phyloP scores from a whole-genome alignment of 2,113 vertebrate species.

The Anoplopoma fimbria region DNA sequence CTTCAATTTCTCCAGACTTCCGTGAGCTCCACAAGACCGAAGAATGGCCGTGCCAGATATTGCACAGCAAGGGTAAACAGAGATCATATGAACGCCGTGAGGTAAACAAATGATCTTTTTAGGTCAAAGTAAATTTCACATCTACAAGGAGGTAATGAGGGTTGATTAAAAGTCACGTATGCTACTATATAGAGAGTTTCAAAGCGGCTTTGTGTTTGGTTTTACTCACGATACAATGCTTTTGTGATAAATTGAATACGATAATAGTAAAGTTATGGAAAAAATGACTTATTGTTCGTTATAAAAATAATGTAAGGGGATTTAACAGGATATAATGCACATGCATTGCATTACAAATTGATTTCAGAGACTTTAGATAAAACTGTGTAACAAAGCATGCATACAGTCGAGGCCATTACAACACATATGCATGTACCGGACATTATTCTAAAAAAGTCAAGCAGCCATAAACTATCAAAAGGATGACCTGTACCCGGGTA shows the following conservation, averaged over 20 bases:
- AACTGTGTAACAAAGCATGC: background rate
- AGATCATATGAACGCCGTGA: background rate
- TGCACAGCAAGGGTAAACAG: background rate
- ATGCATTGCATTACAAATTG: background rate
- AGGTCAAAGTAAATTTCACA: background rate
- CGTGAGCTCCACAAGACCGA: background rate
- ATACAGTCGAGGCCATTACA: background rate
- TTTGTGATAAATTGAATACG: background rate
- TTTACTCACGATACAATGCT: background rate
- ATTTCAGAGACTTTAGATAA: background rate
- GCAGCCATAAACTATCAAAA: background rate
- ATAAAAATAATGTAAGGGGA: background rate
- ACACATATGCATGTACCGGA: background rate
- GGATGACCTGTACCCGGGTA: background rate
- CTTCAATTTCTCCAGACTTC: background rate
- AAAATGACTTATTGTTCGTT: background rate
- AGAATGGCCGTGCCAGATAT: background rate
- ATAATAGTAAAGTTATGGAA: background rate
- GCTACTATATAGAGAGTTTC: background rate
- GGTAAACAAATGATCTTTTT: background rate
- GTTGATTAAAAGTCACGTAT: background rate
- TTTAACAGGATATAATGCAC: background rate
- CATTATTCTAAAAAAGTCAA: background rate
- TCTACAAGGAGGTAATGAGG: background rate
- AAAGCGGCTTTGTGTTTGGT: background rate